phyloP scores from a whole-genome alignment of 2,888 invertebrate genomes.

The Megamerina dolium region DNA sequence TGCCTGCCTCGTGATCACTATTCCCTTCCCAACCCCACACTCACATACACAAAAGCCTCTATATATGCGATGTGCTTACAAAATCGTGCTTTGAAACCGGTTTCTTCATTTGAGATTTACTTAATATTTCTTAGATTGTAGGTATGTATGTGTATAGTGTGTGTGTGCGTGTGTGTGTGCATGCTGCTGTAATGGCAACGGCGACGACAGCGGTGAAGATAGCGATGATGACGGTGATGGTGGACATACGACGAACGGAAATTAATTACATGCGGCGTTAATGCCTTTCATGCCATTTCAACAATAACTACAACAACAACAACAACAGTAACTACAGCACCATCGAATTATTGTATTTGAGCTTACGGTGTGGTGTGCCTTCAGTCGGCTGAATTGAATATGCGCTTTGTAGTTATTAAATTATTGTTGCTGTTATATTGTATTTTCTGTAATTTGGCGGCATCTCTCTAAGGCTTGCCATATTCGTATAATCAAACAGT shows the following conservation, averaged over 20 bases:
- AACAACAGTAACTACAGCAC: too few relatives aligned
- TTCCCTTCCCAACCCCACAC: too few relatives aligned
- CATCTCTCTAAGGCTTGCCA: constrained; percentile 5
- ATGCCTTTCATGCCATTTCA: constrained; percentile 21
- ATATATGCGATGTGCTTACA: too few relatives aligned
- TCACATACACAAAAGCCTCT: too few relatives aligned
- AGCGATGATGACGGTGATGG: too few relatives aligned
- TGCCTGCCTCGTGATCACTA: too few relatives aligned
- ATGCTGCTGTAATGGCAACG: too few relatives aligned
- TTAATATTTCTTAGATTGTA: constrained; percentile 3
- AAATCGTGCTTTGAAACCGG: constrained; percentile 4
- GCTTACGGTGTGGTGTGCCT: not conserved
- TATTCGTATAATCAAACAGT: constrained; percentile 1
- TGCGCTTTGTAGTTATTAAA: not conserved
- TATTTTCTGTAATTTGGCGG: constrained; percentile 1
- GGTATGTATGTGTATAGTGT: too few relatives aligned
- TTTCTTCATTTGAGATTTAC: not conserved
- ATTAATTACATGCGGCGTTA: constrained; percentile 28
- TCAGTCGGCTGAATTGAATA: not conserved
- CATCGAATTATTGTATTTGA: not conserved
- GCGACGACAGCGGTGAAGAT: too few relatives aligned
- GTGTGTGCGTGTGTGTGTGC: too few relatives aligned
- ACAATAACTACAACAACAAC: constrained; percentile 1
- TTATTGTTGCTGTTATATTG: not conserved
- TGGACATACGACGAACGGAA: constrained; percentile 23